These are phyloP conservation scores for Cyphomyrus plagiostoma DNA, from an alignment of 2,113 vertebrate species.

Conservation along the genomic window DNA sequence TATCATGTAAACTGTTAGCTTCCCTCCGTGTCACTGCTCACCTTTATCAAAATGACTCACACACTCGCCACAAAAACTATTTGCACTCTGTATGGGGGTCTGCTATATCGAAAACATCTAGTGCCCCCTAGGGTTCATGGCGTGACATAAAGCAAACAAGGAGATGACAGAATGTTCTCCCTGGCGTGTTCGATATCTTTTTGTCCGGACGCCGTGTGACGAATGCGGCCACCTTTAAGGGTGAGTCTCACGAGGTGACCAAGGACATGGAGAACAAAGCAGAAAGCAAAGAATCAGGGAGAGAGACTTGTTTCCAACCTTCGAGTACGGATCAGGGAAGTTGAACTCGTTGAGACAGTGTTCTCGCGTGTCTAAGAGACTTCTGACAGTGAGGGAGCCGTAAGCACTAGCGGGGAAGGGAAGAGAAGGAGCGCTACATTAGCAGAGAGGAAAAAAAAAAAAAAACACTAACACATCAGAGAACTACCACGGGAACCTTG, in stretches of 20 bases:
- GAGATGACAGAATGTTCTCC: background rate
- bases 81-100: background rate
- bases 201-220: background rate
- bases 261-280: background rate
- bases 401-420: conserved; percentile 72
- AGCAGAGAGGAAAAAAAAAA: conserved; percentile 33
- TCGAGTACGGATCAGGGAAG: conserved; percentile 96
- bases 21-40: background rate
- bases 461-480: background rate
- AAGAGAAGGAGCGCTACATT: conserved; percentile 45
- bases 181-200: background rate
- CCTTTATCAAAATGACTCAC: background rate
- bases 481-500: background rate
- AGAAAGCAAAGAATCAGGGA: conserved; percentile 16
- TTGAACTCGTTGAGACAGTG: conserved; percentile 97
- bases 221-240: background rate
- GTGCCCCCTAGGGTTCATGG: background rate
- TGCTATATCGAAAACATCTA: background rate
- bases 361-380: conserved; percentile 91
- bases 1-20: background rate
- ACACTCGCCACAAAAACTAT: background rate
- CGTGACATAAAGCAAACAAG: background rate
- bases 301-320: conserved; percentile 64
- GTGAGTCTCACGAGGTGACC: too few relatives aligned
- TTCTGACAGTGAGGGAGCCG: conserved; percentile 93